Conservation (phyloP, 2,113 vertebrate species). For the Eulemur macaco region DNA sequence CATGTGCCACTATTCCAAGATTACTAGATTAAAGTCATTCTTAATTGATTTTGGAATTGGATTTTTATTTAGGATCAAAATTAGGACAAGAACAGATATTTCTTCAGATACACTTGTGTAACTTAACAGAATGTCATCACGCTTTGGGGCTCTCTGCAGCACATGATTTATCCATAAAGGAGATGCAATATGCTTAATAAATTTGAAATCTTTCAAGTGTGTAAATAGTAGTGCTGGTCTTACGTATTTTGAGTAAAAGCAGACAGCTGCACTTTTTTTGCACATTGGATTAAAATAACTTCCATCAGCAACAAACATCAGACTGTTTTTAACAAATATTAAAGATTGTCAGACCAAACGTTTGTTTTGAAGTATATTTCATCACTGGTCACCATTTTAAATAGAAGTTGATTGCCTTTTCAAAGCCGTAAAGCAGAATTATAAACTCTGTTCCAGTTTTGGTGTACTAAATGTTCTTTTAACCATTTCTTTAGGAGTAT, state of each 20-base stretch:
- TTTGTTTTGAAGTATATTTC: constrained; percentile 79
- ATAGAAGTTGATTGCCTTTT: constrained; percentile 76
- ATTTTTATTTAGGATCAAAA: constrained; percentile 51
- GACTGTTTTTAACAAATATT: constrained; percentile 66
- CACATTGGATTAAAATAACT: constrained; percentile 70
- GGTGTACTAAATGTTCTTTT: constrained; percentile 72
- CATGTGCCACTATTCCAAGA: background rate
- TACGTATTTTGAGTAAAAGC: constrained; percentile 78
- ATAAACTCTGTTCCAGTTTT: constrained; percentile 77
- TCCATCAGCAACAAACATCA: constrained; percentile 55
- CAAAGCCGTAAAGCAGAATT: constrained; percentile 69
- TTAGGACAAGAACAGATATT: constrained; percentile 28
- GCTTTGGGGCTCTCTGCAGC: constrained; percentile 29
- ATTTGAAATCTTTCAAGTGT: constrained; percentile 75
- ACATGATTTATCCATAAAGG: constrained; percentile 33
- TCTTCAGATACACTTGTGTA: constrained; percentile 53
- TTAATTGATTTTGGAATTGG: constrained; percentile 49
- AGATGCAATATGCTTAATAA: constrained; percentile 64
- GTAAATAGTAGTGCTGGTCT: constrained; percentile 83
- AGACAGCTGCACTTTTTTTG: constrained; percentile 71
- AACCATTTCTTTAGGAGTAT: constrained; percentile 76
- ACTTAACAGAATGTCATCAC: constrained; percentile 31
- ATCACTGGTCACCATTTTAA: constrained; percentile 80
- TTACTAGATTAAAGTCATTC: constrained; percentile 36
- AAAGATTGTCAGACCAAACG: constrained; percentile 79